Conservation (phyloP, 2,113 vertebrate species). For the Datnioides undecimradiatus region DNA sequence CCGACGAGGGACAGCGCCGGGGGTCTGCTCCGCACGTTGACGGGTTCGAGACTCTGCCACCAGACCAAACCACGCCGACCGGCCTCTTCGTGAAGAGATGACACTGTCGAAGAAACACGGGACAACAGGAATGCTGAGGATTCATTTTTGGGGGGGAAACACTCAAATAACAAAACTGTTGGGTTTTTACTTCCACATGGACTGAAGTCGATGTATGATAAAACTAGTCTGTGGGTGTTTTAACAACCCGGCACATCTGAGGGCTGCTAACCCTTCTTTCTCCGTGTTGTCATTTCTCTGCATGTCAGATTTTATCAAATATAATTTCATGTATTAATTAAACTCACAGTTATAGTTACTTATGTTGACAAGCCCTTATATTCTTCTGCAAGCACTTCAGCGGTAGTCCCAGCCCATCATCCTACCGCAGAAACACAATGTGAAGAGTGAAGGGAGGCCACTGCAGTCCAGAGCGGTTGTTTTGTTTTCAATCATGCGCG, state of each 20-base stretch:
- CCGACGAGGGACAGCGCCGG: conserved; percentile 6
- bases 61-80: conserved; percentile 21
- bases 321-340: conserved; percentile 22
- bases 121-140: conserved; percentile 2
- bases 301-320: conserved; percentile 40
- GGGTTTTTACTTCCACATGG: neutral
- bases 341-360: conserved; percentile 8
- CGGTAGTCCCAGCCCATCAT: too few relatives aligned
- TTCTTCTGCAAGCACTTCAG: neutral
- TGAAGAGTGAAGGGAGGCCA: too few relatives aligned
- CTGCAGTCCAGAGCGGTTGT: neutral
- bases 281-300: conserved; percentile 34
- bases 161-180: conserved; percentile 8
- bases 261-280: neutral
- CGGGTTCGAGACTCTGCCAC: conserved; percentile 40
- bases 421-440: neutral
- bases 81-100: conserved; percentile 4
- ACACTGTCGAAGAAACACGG: neutral
- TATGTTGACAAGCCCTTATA: neutral
- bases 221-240: neutral
- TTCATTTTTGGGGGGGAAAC: neutral
- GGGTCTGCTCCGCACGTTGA: conserved; percentile 7
- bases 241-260: neutral
- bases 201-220: conserved; percentile 21
- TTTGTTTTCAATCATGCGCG: too few relatives aligned